Evolutionary conservation across 2,113 vertebrate genomes (phyloP), one percentile per base, ranked within the genome.

Genomic region (Himantopus leucocephalus): DNA sequence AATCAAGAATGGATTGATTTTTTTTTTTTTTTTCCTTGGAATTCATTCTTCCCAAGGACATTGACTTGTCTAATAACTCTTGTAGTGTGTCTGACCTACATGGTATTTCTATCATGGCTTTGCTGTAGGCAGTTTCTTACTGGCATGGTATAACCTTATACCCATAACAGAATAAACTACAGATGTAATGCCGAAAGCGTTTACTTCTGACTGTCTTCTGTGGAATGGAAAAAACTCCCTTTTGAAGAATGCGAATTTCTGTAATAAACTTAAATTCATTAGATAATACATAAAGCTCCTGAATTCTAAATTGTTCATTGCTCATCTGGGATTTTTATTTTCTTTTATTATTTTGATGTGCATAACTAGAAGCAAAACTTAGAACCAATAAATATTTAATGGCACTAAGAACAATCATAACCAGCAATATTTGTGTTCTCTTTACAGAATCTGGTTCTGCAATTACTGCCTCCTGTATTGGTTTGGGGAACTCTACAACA

Each of bases 361-460:
- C 43, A 47, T 6, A 74, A 20, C n/a, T 88, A 78, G 26, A 88
- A 53, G 30, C 14, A 80, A 78, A 55, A 59, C 14, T 41, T 41
- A 32, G 10, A 78, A 75, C 32, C 9, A 29, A 12, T 60, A 59
- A 80, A 59, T 52, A 27, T 11, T 39, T 50, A 50, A 47, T 68
- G 55, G 77, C 53, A 29, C 29, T 63, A 67, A 50, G 20, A 37
- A 43, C n/a, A 95, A 21, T 20, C 15, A 53, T 94, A 64, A 52
- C 18, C 83, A 39, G 53, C 1, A 0, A 50, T 27, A 29, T 12
- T n/a, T 85, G 32, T 43, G 4, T 50, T 90, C 56, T 97, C 20
- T 92, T 76, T 86, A 59, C 94, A 99, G 99, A 99, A 97, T 99
- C 99, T 17, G 99, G 99, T 96, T 99, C 99, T 41, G 92, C 99